Evolutionary conservation across 2,888 invertebrate genomes (phyloP).

Genomic region (Sericinus montela): DNA sequence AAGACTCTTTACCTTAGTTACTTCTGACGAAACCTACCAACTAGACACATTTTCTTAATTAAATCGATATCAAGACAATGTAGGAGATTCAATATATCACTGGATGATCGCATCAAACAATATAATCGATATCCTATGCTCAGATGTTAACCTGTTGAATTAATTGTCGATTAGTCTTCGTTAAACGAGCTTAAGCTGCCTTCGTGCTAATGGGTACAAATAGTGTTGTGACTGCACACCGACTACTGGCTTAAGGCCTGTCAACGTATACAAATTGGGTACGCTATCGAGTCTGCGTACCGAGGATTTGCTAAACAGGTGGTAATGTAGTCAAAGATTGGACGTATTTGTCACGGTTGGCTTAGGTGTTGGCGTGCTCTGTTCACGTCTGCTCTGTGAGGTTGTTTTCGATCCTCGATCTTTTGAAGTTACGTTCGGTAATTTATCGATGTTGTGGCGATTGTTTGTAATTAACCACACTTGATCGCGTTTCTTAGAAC

Average conservation of each 20-base stretch:
- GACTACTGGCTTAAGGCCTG: constrained; percentile 41
- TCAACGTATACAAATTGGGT: constrained; percentile 28
- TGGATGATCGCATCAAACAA: background rate
- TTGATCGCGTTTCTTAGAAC: constrained; percentile 7
- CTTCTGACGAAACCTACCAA: too few relatives aligned
- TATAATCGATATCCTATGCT: constrained; percentile 27
- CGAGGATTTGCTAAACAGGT: constrained; percentile 16
- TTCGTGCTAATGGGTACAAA: constrained; percentile 68
- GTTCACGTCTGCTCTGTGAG: background rate
- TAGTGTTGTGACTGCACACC: constrained; percentile 43
- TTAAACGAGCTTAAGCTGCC: constrained; percentile 48
- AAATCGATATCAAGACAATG: background rate
- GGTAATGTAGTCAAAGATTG: constrained; percentile 14
- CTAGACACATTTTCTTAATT: background rate
- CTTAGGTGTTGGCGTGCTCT: background rate
- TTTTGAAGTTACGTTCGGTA: constrained; percentile 9
- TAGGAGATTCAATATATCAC: background rate
- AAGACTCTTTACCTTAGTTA: too few relatives aligned
- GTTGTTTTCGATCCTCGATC: background rate
- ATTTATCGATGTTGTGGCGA: constrained; percentile 3
- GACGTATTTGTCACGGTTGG: constrained; percentile 10
- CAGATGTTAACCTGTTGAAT: constrained; percentile 65
- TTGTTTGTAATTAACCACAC: background rate
- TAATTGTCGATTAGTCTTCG: constrained; percentile 70
- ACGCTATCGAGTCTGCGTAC: constrained; percentile 1